phyloP scores from a whole-genome alignment of 2,113 vertebrate genomes.

The Orycteropus afer region DNA sequence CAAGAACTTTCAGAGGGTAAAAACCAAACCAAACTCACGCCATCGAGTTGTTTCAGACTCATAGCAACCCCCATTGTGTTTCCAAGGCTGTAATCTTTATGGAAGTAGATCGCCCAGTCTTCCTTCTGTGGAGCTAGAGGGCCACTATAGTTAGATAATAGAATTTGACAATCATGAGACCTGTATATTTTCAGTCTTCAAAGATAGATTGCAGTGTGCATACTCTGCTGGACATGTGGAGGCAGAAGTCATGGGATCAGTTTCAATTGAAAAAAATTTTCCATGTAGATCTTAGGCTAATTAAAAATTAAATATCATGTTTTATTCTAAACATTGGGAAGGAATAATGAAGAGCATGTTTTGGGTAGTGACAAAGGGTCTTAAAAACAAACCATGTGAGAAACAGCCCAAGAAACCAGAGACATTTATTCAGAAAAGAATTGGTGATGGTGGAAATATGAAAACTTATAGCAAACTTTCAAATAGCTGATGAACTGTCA shows the following conservation, averaged over 20 bases:
- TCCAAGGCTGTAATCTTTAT: too few relatives aligned
- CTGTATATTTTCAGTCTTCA: background rate
- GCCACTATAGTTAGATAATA: background rate
- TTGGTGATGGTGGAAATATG: background rate
- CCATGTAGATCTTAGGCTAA: background rate
- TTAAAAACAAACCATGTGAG: background rate
- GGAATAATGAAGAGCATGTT: conserved; percentile 12
- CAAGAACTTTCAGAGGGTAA: background rate
- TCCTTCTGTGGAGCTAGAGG: too few relatives aligned
- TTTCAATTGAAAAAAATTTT: background rate
- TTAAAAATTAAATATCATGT: background rate
- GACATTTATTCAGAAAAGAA: background rate
- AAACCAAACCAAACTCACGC: too few relatives aligned
- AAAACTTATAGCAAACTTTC: background rate
- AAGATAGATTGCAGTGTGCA: background rate
- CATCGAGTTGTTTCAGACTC: too few relatives aligned
- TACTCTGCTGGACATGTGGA: background rate
- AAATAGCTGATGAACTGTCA: background rate
- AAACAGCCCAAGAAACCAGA: background rate
- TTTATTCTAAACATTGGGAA: conserved; percentile 19
- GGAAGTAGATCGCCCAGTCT: too few relatives aligned
- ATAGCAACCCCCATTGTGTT: too few relatives aligned
- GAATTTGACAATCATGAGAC: background rate
- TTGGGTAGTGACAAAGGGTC: background rate
- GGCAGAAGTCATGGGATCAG: background rate